phyloP scores from a whole-genome alignment of 2,888 invertebrate genomes.

The Clitarchus hookeri region DNA sequence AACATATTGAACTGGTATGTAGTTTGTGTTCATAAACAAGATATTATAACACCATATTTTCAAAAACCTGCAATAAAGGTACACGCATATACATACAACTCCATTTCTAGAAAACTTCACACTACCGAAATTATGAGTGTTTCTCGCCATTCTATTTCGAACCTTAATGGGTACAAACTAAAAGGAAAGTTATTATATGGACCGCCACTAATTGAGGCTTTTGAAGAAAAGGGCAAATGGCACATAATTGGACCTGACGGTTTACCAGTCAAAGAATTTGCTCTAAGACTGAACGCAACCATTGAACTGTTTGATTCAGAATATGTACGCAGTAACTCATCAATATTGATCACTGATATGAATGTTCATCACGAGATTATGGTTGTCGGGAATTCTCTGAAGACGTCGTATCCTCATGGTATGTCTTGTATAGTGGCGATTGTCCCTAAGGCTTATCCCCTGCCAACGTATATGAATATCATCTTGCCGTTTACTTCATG shows the following conservation, averaged over 20 bases:
- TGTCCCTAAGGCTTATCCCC: neutral
- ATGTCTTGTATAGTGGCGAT: neutral
- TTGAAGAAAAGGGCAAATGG: neutral
- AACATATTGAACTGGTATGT: neutral
- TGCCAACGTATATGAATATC: neutral
- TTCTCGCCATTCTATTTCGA: neutral
- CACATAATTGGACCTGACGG: neutral
- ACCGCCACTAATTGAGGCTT: neutral
- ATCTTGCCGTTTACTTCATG: neutral
- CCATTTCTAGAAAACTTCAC: neutral
- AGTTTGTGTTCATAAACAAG: neutral
- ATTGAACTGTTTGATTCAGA: neutral
- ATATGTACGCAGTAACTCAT: neutral
- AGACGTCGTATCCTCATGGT: conserved; percentile 4
- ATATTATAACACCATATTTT: neutral
- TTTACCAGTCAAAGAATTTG: neutral
- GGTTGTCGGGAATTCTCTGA: neutral
- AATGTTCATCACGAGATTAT: neutral
- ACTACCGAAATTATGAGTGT: neutral
- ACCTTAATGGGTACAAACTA: neutral
- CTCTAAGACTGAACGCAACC: neutral
- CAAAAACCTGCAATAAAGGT: neutral
- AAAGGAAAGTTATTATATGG: neutral
- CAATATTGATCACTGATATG: neutral
- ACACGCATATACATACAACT: neutral